phyloP scores from a whole-genome alignment of 2,888 invertebrate genomes.

The Listrodromus nycthemerus region DNA sequence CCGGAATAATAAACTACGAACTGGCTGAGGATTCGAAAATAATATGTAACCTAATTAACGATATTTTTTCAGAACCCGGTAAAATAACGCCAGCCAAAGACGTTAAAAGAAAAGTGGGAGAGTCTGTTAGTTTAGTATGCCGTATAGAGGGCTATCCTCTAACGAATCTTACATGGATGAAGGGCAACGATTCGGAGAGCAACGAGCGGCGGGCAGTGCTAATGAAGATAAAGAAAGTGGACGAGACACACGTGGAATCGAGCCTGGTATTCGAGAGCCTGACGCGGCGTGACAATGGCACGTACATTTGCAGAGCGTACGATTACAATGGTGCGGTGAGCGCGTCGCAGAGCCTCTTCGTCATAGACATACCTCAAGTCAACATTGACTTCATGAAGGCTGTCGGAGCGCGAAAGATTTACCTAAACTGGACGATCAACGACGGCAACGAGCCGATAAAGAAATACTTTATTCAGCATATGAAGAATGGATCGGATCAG shows the following conservation, averaged over 20 bases:
- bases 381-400: conserved; percentile 90
- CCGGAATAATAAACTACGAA: too few relatives aligned
- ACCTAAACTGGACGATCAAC: conserved; percentile 93
- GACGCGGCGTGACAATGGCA: conserved; percentile 90
- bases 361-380: conserved; percentile 90
- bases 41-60: neutral
- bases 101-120: conserved; percentile 85
- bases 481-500: conserved; percentile 86
- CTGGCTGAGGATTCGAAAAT: too few relatives aligned
- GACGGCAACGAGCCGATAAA: conserved; percentile 90
- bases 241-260: conserved; percentile 87
- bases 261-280: conserved; percentile 87
- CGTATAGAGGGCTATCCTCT: conserved; percentile 87
- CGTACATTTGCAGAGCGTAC: conserved; percentile 85
- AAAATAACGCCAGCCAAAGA: conserved; percentile 85
- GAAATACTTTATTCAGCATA: conserved; percentile 86
- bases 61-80: conserved; percentile 84
- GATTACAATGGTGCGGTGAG: conserved; percentile 84
- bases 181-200: conserved; percentile 85
- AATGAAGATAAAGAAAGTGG: conserved; percentile 83
- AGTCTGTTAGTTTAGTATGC: conserved; percentile 86
- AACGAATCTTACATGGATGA: conserved; percentile 86
- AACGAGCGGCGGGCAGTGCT: conserved; percentile 81
- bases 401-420: conserved; percentile 91
- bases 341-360: conserved; percentile 85